Conservation (phyloP, 1,140 invertebrate genomes). For the Musca vetustissima region DNA sequence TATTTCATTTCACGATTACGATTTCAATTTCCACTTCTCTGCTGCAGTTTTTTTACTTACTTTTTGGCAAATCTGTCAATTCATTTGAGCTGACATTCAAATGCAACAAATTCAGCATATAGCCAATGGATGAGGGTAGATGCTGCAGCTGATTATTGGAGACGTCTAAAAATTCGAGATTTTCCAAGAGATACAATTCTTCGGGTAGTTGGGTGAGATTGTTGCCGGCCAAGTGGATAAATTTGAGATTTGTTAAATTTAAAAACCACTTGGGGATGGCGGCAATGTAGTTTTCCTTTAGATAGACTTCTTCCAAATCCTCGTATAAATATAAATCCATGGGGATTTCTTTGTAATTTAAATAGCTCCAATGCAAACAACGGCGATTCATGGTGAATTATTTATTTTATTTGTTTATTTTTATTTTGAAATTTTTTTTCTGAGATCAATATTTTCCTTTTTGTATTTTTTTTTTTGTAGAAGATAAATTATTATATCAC, state of each 20-base stretch:
- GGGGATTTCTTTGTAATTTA: slow-evolving; percentile 53
- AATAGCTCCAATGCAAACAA: slow-evolving; percentile 53
- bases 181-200: slow-evolving; percentile 50
- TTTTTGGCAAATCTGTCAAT: slow-evolving; percentile 40
- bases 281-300: slow-evolving; percentile 54
- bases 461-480: slow-evolving; percentile 7
- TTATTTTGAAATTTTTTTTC: no score
- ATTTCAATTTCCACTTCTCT: no score
- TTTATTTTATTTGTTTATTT: no score
- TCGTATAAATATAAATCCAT: slow-evolving; percentile 51
- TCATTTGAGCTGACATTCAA: slow-evolving; percentile 49
- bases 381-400: slow-evolving; percentile 46
- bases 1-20: no score
- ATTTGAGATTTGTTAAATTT: slow-evolving; percentile 49
- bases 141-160: slow-evolving; percentile 48
- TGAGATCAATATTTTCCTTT: slow-evolving; percentile 27
- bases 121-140: slow-evolving; percentile 43
- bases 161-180: slow-evolving; percentile 51
- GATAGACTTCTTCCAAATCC: slow-evolving; percentile 45
- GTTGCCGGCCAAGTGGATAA: slow-evolving; percentile 52
- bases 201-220: slow-evolving; percentile 42
- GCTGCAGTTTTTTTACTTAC: slow-evolving; percentile 32
- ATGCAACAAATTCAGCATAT: slow-evolving; percentile 40
- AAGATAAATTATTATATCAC: slow-evolving; percentile 11
- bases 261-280: slow-evolving; percentile 52